A percentile compares a stretch with the other conserved stretches of the same genome.
Conservation (phyloP, 1,140 invertebrate genomes). For the Anastatus disparis region DNA sequence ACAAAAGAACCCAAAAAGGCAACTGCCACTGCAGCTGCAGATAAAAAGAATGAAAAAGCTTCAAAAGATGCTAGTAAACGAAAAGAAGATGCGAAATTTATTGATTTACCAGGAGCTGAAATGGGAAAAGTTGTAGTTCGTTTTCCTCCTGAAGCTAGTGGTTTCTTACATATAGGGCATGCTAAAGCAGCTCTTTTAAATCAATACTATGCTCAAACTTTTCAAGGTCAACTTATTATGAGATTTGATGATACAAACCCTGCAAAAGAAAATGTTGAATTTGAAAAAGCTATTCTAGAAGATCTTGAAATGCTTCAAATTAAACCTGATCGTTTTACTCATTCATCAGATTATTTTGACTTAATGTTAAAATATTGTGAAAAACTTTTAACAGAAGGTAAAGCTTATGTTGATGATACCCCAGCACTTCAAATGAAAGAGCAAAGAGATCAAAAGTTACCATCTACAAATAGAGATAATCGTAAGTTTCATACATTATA, state of each 20-base stretch:
- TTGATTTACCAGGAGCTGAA: slow-evolving; percentile 95
- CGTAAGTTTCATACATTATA: slow-evolving; percentile 66
- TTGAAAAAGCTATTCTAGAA: slow-evolving; percentile 97
- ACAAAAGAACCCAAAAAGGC: slow-evolving; percentile 19
- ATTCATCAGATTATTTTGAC: slow-evolving; percentile 98
- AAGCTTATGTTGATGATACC: slow-evolving; percentile 97
- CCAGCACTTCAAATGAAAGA: slow-evolving; percentile 94
- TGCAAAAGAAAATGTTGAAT: slow-evolving; percentile 98
- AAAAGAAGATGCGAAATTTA: slow-evolving; percentile 93
- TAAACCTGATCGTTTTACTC: slow-evolving; percentile 92
- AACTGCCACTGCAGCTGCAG: background rate
- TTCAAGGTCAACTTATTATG: slow-evolving; percentile 96
- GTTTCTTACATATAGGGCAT: slow-evolving; percentile 98
- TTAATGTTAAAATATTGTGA: slow-evolving; percentile 89
- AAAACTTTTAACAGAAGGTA: slow-evolving; percentile 85
- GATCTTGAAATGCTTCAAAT: slow-evolving; percentile 93
- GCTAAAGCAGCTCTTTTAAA: slow-evolving; percentile 98
- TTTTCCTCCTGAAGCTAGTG: slow-evolving; percentile 96
- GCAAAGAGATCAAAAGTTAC: slow-evolving; percentile 89
- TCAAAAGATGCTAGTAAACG: slow-evolving; percentile 49
- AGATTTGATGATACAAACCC: slow-evolving; percentile 99
- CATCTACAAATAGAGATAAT: slow-evolving; percentile 89
- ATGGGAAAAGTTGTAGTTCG: slow-evolving; percentile 94
- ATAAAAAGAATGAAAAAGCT: slow-evolving; percentile 41
- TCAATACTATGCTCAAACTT: slow-evolving; percentile 95